Evolutionary conservation across 2,888 invertebrate genomes (phyloP).

Genomic region (Heliothis peltigera): DNA sequence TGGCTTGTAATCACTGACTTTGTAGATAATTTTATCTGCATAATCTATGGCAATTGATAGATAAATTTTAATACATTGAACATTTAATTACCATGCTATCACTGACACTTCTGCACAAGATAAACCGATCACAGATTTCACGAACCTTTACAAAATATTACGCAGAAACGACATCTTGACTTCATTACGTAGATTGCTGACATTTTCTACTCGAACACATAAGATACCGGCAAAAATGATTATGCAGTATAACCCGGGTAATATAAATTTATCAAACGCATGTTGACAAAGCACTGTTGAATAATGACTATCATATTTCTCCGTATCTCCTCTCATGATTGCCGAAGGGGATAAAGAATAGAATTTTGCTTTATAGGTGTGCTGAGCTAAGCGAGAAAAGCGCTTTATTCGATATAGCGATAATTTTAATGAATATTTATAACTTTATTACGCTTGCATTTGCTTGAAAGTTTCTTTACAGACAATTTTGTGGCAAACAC

Average conservation of each 20-base stretch:
- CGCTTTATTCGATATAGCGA: slow-evolving; percentile 70
- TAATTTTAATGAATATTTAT: slow-evolving; percentile 86
- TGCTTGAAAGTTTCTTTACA: slow-evolving; percentile 67
- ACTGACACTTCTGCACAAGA: background rate
- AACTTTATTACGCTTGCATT: slow-evolving; percentile 80
- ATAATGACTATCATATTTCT: slow-evolving; percentile 85
- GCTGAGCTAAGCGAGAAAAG: slow-evolving; percentile 65
- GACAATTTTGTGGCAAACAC: background rate
- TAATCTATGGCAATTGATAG: too few relatives aligned
- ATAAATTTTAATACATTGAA: too few relatives aligned
- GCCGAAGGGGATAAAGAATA: slow-evolving; percentile 81
- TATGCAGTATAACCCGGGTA: slow-evolving; percentile 74
- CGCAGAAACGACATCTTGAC: slow-evolving; percentile 24
- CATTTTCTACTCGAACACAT: slow-evolving; percentile 30
- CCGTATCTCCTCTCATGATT: slow-evolving; percentile 84
- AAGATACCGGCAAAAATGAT: slow-evolving; percentile 66
- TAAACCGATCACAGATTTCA: slow-evolving; percentile 7
- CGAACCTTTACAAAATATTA: background rate
- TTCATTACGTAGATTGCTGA: slow-evolving; percentile 26
- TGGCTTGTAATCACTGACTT: too few relatives aligned
- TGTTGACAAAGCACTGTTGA: slow-evolving; percentile 83
- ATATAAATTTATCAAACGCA: slow-evolving; percentile 82
- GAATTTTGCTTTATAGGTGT: slow-evolving; percentile 75
- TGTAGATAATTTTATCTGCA: too few relatives aligned
- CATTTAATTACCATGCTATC: too few relatives aligned